These are phyloP conservation scores for Trichomycterus rosablanca DNA, from an alignment of 2,113 vertebrate species.

Conservation along the genomic window DNA sequence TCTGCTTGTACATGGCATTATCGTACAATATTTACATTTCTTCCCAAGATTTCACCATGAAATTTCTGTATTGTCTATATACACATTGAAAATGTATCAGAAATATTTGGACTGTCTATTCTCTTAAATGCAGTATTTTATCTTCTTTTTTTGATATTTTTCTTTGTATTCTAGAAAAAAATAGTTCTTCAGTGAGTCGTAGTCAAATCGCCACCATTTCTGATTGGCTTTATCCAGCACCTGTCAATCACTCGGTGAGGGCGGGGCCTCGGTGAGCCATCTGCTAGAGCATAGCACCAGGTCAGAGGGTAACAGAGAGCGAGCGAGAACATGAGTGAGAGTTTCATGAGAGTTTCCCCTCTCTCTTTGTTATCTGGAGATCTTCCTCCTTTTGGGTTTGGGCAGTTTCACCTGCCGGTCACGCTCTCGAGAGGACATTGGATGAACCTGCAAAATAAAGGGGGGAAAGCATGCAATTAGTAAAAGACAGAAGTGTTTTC, in stretches of 20 bases:
- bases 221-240: conserved; percentile 78
- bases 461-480: neutral
- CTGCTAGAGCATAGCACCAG: conserved; percentile 68
- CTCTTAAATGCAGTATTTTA: conserved; percentile 82
- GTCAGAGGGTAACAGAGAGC: conserved; percentile 37
- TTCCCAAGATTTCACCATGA: conserved; percentile 84
- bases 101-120: conserved; percentile 99
- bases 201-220: conserved; percentile 76
- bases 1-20: conserved; percentile 98
- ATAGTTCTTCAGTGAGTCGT: conserved; percentile 82
- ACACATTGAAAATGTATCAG: conserved; percentile 98
- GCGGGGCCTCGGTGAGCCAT: conserved; percentile 48
- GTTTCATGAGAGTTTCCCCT: conserved; percentile 60
- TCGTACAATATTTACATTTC: conserved; percentile 99
- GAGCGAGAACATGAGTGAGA: neutral
- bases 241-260: conserved; percentile 62
- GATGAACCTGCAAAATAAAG: conserved; percentile 68
- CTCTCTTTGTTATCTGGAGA: conserved; percentile 99
- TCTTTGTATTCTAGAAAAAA: conserved; percentile 89
- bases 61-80: conserved; percentile 97
- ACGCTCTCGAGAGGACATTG: conserved; percentile 86
- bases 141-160: conserved; percentile 68
- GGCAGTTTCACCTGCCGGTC: conserved; percentile 88
- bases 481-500: neutral
- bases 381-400: conserved; percentile 98